Evolutionary conservation across 2,888 invertebrate species (phyloP).

Genomic region (Lasioglossum pauxillum): DNA sequence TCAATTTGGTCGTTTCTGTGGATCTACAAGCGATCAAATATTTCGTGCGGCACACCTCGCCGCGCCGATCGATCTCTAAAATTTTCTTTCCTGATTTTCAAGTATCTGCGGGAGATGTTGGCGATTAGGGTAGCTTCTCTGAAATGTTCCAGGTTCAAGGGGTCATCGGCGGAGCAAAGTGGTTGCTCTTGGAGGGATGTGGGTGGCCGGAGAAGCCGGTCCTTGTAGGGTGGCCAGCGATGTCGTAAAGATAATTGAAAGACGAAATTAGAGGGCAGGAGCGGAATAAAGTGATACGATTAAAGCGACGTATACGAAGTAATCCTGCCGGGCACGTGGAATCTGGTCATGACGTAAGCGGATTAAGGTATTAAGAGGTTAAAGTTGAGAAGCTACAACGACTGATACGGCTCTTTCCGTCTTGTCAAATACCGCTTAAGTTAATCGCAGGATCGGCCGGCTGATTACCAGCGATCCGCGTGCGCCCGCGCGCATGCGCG

Average conservation of each 20-base stretch:
- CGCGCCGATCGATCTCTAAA: no score
- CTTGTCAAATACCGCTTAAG: constrained; percentile 52
- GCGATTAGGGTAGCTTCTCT: not conserved
- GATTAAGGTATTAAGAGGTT: constrained; percentile 69
- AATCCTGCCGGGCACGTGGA: constrained; percentile 64
- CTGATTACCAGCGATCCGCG: constrained; percentile 36
- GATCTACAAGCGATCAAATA: not conserved
- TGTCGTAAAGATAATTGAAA: constrained; percentile 47
- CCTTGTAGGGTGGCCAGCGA: not conserved
- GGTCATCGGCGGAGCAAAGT: not conserved
- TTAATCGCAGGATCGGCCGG: constrained; percentile 47
- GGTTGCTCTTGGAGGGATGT: not conserved
- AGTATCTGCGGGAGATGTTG: not conserved
- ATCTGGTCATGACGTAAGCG: constrained; percentile 69
- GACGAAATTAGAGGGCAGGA: constrained; percentile 55
- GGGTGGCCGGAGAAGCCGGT: not conserved
- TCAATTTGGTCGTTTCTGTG: not conserved
- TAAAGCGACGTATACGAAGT: constrained; percentile 61
- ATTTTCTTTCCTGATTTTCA: not conserved
- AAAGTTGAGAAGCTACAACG: constrained; percentile 67
- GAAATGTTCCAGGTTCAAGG: not conserved
- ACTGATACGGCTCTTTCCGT: constrained; percentile 51
- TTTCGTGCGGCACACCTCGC: not conserved
- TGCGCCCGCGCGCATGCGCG: not conserved
- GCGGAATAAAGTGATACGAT: constrained; percentile 55